Base-by-base conservation (phyloP, 2,797 vertebrate species). In the Thunnus albacares region DNA sequence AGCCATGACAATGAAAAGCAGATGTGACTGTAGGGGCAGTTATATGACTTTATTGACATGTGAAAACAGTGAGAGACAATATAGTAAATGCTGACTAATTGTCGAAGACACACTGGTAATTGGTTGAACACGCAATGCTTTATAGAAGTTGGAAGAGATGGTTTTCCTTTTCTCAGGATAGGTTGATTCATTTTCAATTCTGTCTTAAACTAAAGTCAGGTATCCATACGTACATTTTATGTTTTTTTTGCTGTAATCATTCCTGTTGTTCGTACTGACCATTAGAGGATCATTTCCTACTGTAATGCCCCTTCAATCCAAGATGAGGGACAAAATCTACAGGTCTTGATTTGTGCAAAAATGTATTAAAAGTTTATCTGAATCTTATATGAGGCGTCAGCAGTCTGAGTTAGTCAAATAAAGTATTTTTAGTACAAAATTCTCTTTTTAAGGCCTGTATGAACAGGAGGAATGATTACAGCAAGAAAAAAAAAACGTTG, bases 1-100 rank as follows among this genome's bases (percentile, higher is more conserved):
- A 91, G 79, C 88, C 84, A 79, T 66, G 82, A 87, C 90, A 90
- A 94, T 93, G 84, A 89, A 87, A 95, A 95, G 90, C 95, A 96
- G 93, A 95, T 95, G 93, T 91, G 87, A 74, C 82, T 76, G 63
- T 45, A 24, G 43, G 70, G 78, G 71, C 59, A 80, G 81, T 82
- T 87, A 45, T 87, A 88, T 91, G 2, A 82, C 85, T 93, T 94
- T 75, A 87, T 28, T 65, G 75, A 81, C 80, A 26, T 85, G 82
- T 79, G 74, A 83, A 84, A 89, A 83, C 87, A 85, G 68, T 26
- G 9, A 68, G 75, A 80, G 75, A 87, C 51, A 67, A 69, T 43
- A 77, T 18, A 77, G 75, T 77, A 56, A 87, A 80, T 69, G 74
- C 35, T 70, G 67, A 20, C 56, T 87, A 79, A 88, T 83, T 86